These are phyloP conservation scores for Pandion haliaetus DNA, from an alignment of 2,113 vertebrate genomes.

Conservation along the genomic window DNA sequence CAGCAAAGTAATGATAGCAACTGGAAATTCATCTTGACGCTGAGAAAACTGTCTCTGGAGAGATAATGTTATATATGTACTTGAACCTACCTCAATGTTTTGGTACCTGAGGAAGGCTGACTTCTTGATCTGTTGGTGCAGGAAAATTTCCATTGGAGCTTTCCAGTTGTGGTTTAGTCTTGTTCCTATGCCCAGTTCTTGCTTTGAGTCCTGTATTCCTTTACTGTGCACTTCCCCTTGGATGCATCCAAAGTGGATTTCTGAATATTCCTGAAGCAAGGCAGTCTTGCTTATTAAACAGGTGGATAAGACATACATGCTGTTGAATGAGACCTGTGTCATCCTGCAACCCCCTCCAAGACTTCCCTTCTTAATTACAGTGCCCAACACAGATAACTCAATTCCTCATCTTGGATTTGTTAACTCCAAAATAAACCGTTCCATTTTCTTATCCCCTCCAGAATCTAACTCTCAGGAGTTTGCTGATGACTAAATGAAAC, in stretches of 20 bases:
- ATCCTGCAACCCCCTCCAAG: neutral
- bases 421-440: neutral
- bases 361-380: neutral
- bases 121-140: neutral
- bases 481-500: neutral
- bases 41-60: neutral
- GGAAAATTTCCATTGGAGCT: neutral
- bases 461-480: neutral
- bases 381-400: neutral
- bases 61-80: neutral
- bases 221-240: neutral
- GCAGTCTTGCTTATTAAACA: neutral
- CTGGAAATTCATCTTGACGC: neutral
- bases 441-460: neutral
- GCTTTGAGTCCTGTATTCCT: neutral
- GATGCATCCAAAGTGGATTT: neutral
- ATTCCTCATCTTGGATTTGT: neutral
- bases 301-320: neutral
- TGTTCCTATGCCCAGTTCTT: neutral
- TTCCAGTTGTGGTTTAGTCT: neutral
- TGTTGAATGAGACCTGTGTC: neutral
- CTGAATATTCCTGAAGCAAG: neutral
- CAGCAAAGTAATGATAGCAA: neutral
- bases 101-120: neutral
- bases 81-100: neutral